Evolutionary conservation across 1,140 invertebrate species (phyloP), one percentile per base, ranked within the genome.

Genomic region (Mizuhopecten yessoensis): DNA sequence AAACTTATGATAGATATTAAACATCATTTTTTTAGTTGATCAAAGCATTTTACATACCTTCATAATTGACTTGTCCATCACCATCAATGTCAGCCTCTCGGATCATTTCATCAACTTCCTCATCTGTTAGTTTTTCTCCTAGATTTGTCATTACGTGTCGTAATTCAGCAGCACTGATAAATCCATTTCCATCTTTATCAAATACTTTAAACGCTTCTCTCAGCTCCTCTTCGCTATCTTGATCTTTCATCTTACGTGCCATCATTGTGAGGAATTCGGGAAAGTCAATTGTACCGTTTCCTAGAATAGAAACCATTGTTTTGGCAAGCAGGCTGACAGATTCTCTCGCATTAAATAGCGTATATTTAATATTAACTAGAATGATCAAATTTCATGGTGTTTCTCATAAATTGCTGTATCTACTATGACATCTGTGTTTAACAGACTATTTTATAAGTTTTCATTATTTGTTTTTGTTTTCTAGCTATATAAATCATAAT

Each of bases 101-200:
- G 57, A 75, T 75, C 57, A 75, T 75, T 75, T 75, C 57, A 75
- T 75, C 57, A 1, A 75, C 23, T 75, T 75, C 57, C 57, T 75
- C 57, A 17, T 75, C 57, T 75, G 57, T 75, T n/a, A 75, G 57
- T 75, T 75, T 75, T 75, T 75, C 57, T 75, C 57, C 57, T 75
- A 75, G 17, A 75, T 75, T 75, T 75, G 57, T 75, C 57, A 75
- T 75, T 9, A 75, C 57, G 17, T 75, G 57, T 75, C 57, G 57
- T 75, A 75, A 75, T 75, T 75, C 57, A 75, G 57, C 57, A 29
- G 57, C 57, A 75, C 57, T 75, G 57, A 75, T 75, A n/a, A 75
- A 75, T 0, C 57, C 57, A 29, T 75, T 75, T 29, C 57, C 57
- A 29, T 75, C 57, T 75, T 75, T 75, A 75, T 75, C 57, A n/a